Evolutionary conservation across 2,113 vertebrate genomes (phyloP).

Genomic region (Macrotis lagotis): DNA sequence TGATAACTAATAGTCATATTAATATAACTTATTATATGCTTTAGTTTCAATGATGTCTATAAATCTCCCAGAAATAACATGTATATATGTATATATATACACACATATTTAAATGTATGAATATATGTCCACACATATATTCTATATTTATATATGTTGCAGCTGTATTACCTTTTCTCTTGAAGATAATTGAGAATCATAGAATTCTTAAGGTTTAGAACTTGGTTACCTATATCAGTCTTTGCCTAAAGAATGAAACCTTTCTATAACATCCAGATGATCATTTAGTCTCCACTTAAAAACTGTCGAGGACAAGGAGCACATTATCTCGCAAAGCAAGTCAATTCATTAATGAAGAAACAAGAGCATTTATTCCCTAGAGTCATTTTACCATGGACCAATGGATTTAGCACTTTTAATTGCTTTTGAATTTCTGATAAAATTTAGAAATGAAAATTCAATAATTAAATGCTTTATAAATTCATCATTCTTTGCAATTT

Average conservation of each 20-base stretch:
- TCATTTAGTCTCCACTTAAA: background rate
- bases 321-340: background rate
- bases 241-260: background rate
- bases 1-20: slow-evolving; percentile 38
- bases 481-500: background rate
- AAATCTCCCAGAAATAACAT: background rate
- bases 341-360: background rate
- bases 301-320: background rate
- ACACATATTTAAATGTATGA: no score
- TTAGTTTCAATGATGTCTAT: slow-evolving; percentile 29
- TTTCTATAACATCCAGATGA: background rate
- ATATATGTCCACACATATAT: background rate
- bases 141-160: background rate
- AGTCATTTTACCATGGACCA: background rate
- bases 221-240: background rate
- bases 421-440: background rate
- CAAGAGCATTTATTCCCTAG: background rate
- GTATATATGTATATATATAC: no score
- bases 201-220: background rate
- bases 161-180: background rate
- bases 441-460: background rate
- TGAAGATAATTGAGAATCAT: background rate
- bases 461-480: background rate
- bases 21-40: slow-evolving; percentile 5
- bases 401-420: background rate